Evolutionary conservation across 2,797 vertebrate genomes (phyloP), one percentile per base, ranked within the genome.

Genomic region (Muscicapa striata): DNA sequence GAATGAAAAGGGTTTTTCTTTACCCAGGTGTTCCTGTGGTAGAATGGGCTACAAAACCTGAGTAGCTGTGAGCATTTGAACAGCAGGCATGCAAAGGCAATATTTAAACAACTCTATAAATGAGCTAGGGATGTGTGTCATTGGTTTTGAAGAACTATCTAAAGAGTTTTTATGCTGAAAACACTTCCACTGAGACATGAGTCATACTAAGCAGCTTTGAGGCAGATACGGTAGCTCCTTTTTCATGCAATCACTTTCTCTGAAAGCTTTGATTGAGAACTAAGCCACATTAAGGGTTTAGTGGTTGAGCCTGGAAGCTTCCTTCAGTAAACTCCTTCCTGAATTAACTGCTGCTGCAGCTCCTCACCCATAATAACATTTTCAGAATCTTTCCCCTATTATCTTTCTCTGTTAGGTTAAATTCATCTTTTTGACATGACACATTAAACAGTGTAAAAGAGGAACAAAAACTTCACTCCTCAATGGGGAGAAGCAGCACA

Each of bases 261-360:
- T 72, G 84, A 89, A 90, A 73, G 45, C 59, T 87, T 79, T 85
- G 52, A 74, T 55, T 78, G 91, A 96, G 91, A 94, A 61, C 64
- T 70, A 76, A 77, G 59, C 51, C 62, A 55, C 20, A 36, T 45
- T 55, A 38, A 84, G 64, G 52, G 64, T 34, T 92, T 80, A 85
- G 68, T 55, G 59, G 43, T 48, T 75, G 49, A 93, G 80, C 48
- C 55, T 57, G 26, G 34, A 36, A 88, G 32, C 58, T 91, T 76
- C 69, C 58, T 94, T 91, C 58, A 78, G 74, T 84, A 85, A 96
- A 95, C 46, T 86, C 24, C 57, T 85, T 79, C 59, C 80, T 69
- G 69, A 87, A 93, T 83, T 85, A 96, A 91, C 81, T 92, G 89
- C 70, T 83, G 55, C 69, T 91, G 49, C 48, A 97, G 68, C 49